Evolutionary conservation across 2,888 invertebrate species (phyloP).

Genomic region (Leptopilina myrica): DNA sequence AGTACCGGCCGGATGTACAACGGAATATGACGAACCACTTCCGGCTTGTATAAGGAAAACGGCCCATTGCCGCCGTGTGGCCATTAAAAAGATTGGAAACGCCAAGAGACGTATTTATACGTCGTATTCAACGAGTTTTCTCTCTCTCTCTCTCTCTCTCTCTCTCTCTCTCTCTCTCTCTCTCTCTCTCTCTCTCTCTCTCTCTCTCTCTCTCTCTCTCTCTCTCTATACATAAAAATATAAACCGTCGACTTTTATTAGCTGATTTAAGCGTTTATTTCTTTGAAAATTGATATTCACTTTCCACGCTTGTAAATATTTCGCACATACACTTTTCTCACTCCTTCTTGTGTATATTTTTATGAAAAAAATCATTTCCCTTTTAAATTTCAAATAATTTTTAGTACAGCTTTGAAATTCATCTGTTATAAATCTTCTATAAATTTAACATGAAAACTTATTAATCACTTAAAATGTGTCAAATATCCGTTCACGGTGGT

Average conservation of each 20-base stretch:
- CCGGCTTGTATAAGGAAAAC: slow-evolving; percentile 61
- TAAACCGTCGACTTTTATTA: slow-evolving; percentile 24
- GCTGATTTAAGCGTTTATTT: slow-evolving; percentile 16
- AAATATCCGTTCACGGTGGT: too few relatives aligned
- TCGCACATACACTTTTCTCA: background rate
- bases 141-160: too few relatives aligned
- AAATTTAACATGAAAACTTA: too few relatives aligned
- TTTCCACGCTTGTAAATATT: background rate
- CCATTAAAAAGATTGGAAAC: slow-evolving; percentile 58
- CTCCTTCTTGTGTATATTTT: background rate
- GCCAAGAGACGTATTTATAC: slow-evolving; percentile 57
- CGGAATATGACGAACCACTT: slow-evolving; percentile 71
- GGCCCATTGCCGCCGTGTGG: slow-evolving; percentile 53
- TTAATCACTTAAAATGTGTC: too few relatives aligned
- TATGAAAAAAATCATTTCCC: too few relatives aligned
- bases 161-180: too few relatives aligned
- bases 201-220: background rate
- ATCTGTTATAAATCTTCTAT: too few relatives aligned
- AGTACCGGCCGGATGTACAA: slow-evolving; percentile 67
- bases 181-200: too few relatives aligned
- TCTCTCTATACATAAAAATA: background rate
- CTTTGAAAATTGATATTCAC: slow-evolving; percentile 26
- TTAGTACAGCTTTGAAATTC: too few relatives aligned
- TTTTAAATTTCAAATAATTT: too few relatives aligned
- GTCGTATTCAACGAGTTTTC: slow-evolving; percentile 47